Evolutionary conservation across 2,888 invertebrate genomes (phyloP).

Genomic region (Frankliniella fusca): DNA sequence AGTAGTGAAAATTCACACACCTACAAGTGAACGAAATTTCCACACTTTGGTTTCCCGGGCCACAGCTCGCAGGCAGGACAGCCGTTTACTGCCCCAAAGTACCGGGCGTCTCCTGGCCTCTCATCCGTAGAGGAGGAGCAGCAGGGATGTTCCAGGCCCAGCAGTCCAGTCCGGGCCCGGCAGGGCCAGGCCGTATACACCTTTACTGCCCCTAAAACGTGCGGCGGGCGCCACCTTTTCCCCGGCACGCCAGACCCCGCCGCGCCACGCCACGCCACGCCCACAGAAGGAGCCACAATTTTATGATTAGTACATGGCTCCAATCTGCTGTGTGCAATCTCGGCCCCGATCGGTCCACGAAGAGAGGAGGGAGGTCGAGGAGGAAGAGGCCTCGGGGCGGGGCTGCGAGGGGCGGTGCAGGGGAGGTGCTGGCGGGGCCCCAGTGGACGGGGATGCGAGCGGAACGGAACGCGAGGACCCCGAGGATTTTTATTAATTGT

Average conservation of each 20-base stretch:
- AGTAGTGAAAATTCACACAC: too few species aligned
- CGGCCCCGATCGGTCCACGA: background rate
- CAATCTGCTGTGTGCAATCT: slow-evolving; percentile 6
- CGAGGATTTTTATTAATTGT: background rate
- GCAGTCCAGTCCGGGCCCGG: background rate
- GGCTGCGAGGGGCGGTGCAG: background rate
- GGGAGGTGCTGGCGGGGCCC: background rate
- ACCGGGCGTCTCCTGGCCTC: background rate
- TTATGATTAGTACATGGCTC: background rate
- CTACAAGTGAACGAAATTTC: too few species aligned
- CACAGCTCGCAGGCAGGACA: too few species aligned
- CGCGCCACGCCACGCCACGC: background rate
- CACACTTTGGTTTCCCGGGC: too few species aligned
- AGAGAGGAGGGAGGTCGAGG: too few species aligned
- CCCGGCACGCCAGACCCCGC: background rate
- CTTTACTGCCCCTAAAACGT: slow-evolving; percentile 1
- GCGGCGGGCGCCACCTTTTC: background rate
- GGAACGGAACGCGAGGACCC: background rate
- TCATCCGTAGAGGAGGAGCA: background rate
- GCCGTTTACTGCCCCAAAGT: too few species aligned
- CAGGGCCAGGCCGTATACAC: background rate
- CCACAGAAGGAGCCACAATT: background rate
- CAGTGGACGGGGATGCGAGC: background rate
- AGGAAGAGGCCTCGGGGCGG: background rate
- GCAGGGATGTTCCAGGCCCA: background rate